phyloP scores from a whole-genome alignment of 2,888 invertebrate genomes.

The Agelastica alni region DNA sequence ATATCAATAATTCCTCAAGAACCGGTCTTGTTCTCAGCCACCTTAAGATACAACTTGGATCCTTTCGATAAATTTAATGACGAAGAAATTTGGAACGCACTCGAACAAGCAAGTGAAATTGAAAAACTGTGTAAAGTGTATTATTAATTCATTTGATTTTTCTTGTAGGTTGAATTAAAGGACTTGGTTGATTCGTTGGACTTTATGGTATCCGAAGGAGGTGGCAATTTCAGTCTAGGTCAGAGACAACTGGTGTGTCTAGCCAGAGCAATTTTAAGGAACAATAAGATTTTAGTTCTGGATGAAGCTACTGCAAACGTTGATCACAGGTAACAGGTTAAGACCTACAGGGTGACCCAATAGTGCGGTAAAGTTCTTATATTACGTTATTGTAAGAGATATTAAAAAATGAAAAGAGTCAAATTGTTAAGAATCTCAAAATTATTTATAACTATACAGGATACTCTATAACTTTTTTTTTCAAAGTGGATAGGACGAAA shows the following conservation, averaged over 20 bases:
- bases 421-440: too few species aligned
- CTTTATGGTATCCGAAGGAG: constrained; percentile 72
- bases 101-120: constrained; percentile 62
- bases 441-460: too few species aligned
- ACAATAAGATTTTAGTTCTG: constrained; percentile 78
- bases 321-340: constrained; percentile 75
- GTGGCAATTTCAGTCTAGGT: constrained; percentile 83
- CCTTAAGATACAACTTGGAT: constrained; percentile 84
- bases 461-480: too few species aligned
- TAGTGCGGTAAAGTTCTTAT: too few species aligned
- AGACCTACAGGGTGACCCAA: too few species aligned
- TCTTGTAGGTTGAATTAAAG: background rate
- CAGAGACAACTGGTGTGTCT: constrained; percentile 86
- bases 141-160: background rate
- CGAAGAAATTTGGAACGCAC: constrained; percentile 74
- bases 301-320: constrained; percentile 94
- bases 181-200: constrained; percentile 63
- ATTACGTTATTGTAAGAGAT: too few species aligned
- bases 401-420: too few species aligned
- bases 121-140: background rate
- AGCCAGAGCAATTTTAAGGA: constrained; percentile 80
- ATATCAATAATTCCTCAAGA: constrained; percentile 95
- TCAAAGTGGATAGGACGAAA: too few species aligned
- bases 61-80: constrained; percentile 78
- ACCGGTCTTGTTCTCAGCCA: constrained; percentile 83